phyloP scores from a whole-genome alignment of 2,113 vertebrate genomes.

The Isichthys henryi region DNA sequence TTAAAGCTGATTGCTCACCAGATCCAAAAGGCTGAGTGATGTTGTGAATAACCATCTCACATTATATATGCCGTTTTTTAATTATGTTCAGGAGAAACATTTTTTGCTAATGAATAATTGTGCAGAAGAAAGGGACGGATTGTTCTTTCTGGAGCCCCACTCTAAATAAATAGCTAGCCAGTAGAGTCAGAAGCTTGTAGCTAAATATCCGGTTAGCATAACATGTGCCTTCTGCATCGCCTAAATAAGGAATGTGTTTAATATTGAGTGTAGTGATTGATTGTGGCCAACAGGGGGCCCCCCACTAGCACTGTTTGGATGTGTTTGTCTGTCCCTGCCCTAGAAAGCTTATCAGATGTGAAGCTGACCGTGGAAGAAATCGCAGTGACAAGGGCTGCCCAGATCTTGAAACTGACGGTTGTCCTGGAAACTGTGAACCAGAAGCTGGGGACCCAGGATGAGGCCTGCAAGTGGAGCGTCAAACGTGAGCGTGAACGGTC shows the following conservation, averaged over 20 bases:
- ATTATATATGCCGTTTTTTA: background rate
- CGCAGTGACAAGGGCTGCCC: conserved; percentile 59
- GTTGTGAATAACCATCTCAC: background rate
- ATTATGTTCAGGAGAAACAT: background rate
- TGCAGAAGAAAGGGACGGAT: background rate
- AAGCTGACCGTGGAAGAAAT: conserved; percentile 74
- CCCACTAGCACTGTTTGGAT: background rate
- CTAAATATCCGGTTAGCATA: background rate
- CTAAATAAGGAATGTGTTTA: background rate
- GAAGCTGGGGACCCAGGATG: conserved; percentile 55
- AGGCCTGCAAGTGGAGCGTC: conserved; percentile 69
- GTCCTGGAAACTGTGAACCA: conserved; percentile 63
- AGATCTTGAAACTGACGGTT: conserved; percentile 69
- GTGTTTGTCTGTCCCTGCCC: background rate
- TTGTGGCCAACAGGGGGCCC: background rate
- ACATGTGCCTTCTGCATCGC: background rate
- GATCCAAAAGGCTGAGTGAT: background rate
- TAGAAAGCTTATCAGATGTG: conserved; percentile 65
- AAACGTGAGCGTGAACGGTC: conserved; percentile 62
- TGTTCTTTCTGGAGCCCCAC: background rate
- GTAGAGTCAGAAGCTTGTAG: background rate
- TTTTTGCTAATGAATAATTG: background rate
- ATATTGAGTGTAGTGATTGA: background rate
- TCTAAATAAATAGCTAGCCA: background rate
- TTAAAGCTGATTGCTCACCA: background rate